Evolutionary conservation across 1,140 invertebrate species (phyloP).

Genomic region (Cydia amplana): DNA sequence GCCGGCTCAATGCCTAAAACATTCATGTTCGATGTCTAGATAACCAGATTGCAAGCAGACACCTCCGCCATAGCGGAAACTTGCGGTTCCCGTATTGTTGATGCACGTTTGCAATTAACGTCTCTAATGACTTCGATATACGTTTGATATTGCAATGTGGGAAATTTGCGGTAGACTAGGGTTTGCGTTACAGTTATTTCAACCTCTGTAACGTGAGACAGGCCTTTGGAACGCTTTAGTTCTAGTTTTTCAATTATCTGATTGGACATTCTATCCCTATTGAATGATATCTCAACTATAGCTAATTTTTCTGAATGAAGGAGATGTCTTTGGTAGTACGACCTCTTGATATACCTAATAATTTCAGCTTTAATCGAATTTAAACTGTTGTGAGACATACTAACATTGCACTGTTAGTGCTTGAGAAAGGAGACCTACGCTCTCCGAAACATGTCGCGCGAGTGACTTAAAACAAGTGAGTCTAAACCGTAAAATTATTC

Average conservation of each 20-base stretch:
- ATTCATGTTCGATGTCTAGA: constrained; percentile 10
- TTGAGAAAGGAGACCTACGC: no score
- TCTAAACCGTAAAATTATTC: no score
- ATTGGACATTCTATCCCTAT: not conserved
- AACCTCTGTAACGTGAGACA: constrained; percentile 41
- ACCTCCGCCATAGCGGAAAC: constrained; percentile 45
- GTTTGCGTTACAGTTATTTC: constrained; percentile 44
- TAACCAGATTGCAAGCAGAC: constrained; percentile 40
- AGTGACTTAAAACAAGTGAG: no score
- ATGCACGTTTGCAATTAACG: not conserved
- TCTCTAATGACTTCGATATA: not conserved
- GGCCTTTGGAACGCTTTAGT: not conserved
- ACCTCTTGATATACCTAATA: no score
- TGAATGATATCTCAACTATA: not conserved
- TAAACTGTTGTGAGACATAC: no score
- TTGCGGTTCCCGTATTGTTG: constrained; percentile 40
- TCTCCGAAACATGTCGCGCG: no score
- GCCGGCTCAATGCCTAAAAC: not conserved
- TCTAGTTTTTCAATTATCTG: not conserved
- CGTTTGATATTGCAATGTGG: not conserved
- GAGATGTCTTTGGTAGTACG: no score
- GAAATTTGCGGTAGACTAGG: constrained; percentile 31
- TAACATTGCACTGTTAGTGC: no score
- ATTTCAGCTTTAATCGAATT: no score
- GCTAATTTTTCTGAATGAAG: no score